Base-by-base conservation (phyloP, 2,113 vertebrate species). In the Corythoichthys haematopterus region DNA sequence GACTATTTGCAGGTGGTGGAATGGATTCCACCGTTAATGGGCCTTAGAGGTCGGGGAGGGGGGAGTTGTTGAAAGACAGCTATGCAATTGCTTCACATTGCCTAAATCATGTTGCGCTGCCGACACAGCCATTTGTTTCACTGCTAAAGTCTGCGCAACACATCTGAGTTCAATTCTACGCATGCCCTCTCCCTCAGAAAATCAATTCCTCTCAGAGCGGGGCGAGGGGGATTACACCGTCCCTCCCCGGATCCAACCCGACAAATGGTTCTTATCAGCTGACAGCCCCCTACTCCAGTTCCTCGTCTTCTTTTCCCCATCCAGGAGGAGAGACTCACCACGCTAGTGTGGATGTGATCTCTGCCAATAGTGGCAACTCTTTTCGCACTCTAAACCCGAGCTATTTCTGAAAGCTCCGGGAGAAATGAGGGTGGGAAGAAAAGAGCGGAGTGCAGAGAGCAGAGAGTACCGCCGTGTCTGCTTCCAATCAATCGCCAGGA, bases 401-500 rank as follows among this genome's bases (percentile, higher is more conserved):
- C 79, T 87, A 82, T 87, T 87, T 87, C 80, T 68, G 70, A 87
- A 81, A 81, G 80, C 78, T 80, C 82, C 72, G 81, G 82, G 81
- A 84, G 83, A 71, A 69, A 51, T 53, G 78, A 87, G 82, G 80
- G 84, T 84, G 86, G 83, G 84, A 88, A 84, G 83, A 81, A 76
- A 6, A 76, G 69, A 65, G 62, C 68, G 68, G 2, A 7, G 16
- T 2, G 52, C 6, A 20, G 53, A 9, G 53, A 3, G 53, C 28
- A 56, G 4, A 36, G 77, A 84, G 81, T 75, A 81, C 68, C 50
- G 92, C 90, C 33, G 55, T 14, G 92, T 93, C 93, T 94, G 94
- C 92, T 94, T 91, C 91, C 91, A 95, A 95, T 96, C 93, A 94
- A 94, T 96, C 94, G 95, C 88, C 90, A 93, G 91, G 94, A 93